These are phyloP conservation scores for Anniella stebbinsi DNA, from an alignment of 2,797 vertebrate species.

Conservation along the genomic window DNA sequence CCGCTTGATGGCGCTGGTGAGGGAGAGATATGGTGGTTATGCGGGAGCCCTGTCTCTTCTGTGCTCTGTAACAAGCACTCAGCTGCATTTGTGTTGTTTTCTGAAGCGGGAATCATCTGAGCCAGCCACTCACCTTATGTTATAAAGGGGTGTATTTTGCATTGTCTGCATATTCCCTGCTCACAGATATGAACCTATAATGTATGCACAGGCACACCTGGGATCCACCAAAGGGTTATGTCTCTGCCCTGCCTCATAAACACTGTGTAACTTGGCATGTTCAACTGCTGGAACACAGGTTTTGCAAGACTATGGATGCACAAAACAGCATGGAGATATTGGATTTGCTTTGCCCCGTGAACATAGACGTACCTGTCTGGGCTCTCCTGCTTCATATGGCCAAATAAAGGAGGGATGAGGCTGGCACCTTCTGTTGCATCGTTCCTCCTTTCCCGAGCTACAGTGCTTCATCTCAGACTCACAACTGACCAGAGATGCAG, in stretches of 20 bases:
- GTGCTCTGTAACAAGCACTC: neutral
- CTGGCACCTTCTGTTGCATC: slow-evolving; percentile 55
- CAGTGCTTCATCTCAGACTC: slow-evolving; percentile 99
- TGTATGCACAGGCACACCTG: neutral
- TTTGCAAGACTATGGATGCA: neutral
- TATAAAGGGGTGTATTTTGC: neutral
- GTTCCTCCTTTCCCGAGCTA: slow-evolving; percentile 95
- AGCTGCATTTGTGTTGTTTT: neutral
- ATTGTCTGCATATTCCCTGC: neutral
- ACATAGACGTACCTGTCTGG: neutral
- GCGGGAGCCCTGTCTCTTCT: neutral
- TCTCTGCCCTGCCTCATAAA: neutral
- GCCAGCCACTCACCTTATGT: neutral
- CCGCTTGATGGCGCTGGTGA: neutral
- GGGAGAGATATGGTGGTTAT: neutral
- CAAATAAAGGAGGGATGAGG: neutral
- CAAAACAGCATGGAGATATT: neutral
- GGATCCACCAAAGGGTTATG: neutral
- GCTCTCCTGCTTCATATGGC: accelerated
- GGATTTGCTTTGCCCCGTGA: accelerated
- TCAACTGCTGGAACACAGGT: neutral
- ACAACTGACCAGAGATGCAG: slow-evolving; percentile 99
- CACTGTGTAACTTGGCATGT: too few relatives aligned
- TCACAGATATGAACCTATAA: neutral
- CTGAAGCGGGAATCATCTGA: neutral